phyloP scores from a whole-genome alignment of 2,113 vertebrate genomes.

The Gymnorhina tibicen region DNA sequence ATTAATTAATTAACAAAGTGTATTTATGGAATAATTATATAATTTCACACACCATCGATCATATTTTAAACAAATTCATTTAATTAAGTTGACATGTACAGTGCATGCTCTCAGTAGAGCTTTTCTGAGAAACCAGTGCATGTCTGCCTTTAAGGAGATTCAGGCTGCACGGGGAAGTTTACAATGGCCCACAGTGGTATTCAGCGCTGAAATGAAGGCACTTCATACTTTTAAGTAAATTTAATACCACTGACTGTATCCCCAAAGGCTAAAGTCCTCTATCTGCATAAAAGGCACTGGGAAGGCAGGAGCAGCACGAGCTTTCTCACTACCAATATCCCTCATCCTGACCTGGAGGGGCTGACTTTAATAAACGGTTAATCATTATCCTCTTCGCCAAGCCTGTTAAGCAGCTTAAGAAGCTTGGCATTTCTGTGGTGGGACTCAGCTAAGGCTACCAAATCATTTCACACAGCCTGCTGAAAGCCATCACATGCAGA shows the following conservation, averaged over 20 bases:
- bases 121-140: conserved; percentile 16
- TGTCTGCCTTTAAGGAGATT: conserved; percentile 17
- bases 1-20: conserved; percentile 72
- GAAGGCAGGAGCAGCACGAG: not conserved
- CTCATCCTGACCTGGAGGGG: conserved; percentile 50
- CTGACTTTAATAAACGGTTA: conserved; percentile 59
- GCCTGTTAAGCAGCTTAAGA: conserved; percentile 54
- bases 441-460: conserved; percentile 26
- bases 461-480: not conserved
- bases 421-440: conserved; percentile 42
- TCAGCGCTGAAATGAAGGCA: conserved; percentile 1
- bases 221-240: conserved; percentile 43
- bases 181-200: not conserved
- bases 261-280: conserved; percentile 18
- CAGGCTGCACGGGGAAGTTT: not conserved
- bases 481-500: not conserved
- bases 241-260: conserved; percentile 10
- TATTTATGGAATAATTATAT: conserved; percentile 70
- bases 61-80: conserved; percentile 64
- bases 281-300: conserved; percentile 25
- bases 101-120: conserved; percentile 28
- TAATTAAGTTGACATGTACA: conserved; percentile 58
- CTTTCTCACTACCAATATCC: conserved; percentile 18
- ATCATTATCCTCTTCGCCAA: conserved; percentile 50
- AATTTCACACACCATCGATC: conserved; percentile 65